phyloP scores from a whole-genome alignment of 2,888 invertebrate genomes.

The Agrotis segetum region DNA sequence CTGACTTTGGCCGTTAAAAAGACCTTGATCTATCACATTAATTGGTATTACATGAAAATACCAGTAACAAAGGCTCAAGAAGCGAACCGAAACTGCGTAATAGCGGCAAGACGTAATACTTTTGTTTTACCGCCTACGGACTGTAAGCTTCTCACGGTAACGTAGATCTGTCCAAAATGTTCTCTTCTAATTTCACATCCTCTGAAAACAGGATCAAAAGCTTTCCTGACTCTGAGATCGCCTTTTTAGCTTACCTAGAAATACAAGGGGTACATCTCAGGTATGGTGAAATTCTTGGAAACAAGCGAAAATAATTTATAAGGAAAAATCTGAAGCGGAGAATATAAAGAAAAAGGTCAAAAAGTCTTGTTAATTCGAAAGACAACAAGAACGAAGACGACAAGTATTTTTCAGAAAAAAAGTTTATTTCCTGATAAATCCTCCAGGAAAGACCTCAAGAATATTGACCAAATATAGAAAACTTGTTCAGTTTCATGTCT shows the following conservation, averaged over 20 bases:
- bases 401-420: no score
- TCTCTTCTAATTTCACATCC: neutral
- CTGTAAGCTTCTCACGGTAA: neutral
- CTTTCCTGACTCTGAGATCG: constrained; percentile 7
- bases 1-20: neutral
- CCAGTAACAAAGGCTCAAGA: constrained; percentile 17
- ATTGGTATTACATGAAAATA: constrained; percentile 24
- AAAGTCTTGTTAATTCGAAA: neutral
- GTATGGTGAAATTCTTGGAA: neutral
- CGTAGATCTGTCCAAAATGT: constrained; percentile 14
- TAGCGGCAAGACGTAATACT: constrained; percentile 41
- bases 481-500: neutral
- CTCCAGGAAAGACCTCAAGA: neutral
- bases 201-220: constrained; percentile 15
- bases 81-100: constrained; percentile 45
- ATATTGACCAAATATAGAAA: neutral
- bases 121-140: constrained; percentile 9
- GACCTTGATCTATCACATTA: constrained; percentile 20
- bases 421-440: neutral
- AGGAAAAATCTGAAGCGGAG: neutral
- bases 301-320: neutral
- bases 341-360: neutral
- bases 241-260: constrained; percentile 6
- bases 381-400: neutral
- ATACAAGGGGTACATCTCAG: constrained; percentile 7